A percentile compares a stretch with the other conserved stretches of the same genome.
Evolutionary conservation across 2,113 vertebrate genomes (phyloP).

Genomic region (Platycercus adscitus): DNA sequence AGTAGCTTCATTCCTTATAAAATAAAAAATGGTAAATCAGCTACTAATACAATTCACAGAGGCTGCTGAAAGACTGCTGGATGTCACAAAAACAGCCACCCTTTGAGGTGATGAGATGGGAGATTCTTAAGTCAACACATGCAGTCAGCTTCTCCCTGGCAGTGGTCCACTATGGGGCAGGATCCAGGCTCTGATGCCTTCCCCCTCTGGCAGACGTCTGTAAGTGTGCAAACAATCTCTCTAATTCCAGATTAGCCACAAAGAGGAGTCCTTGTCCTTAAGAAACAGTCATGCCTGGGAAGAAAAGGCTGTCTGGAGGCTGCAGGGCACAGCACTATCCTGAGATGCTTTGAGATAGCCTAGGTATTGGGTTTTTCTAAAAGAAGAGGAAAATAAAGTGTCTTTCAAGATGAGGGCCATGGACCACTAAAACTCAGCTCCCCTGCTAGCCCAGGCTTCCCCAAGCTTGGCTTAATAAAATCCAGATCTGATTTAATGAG

Average conservation of each 20-base stretch:
- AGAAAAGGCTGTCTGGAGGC: background rate
- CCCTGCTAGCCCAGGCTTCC: background rate
- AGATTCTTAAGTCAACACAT: background rate
- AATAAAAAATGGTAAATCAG: conserved; percentile 11
- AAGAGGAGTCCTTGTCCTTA: background rate
- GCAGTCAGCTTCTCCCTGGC: background rate
- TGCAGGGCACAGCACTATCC: background rate
- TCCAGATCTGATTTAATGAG: background rate
- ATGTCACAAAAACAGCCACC: conserved; percentile 27
- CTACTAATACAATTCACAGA: background rate
- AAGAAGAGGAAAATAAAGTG: background rate
- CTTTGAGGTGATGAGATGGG: background rate
- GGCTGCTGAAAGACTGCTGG: conserved; percentile 37
- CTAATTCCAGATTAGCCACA: conserved; percentile 53
- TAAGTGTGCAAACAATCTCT: background rate
- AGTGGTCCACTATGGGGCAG: background rate
- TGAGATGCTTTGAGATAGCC: background rate
- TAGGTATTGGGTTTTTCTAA: background rate
- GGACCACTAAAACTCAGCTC: background rate
- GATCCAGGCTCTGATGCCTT: conserved; percentile 19
- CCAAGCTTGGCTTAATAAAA: background rate
- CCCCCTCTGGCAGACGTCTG: background rate
- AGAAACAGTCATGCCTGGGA: background rate
- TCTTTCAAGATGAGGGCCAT: background rate
- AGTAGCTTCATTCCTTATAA: background rate